Percentiles rank a stretch among this genome's conserved stretches.
phyloP scores from a whole-genome alignment of 2,888 invertebrate species.

The Helicoverpa assulta region DNA sequence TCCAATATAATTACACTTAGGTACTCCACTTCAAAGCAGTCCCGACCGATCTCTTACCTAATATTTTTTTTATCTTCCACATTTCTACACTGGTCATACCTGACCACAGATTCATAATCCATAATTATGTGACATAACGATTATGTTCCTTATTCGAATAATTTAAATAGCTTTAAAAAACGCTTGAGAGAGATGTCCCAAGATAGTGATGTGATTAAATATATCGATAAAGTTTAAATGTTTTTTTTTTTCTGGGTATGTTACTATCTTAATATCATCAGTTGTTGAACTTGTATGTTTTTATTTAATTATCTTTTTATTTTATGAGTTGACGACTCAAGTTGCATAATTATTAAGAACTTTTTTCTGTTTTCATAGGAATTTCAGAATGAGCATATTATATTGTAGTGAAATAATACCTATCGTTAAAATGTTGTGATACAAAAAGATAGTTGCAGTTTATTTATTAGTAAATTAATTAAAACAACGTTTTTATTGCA shows the following conservation, averaged over 20 bases:
- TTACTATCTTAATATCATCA: constrained; percentile 9
- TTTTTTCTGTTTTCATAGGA: no score
- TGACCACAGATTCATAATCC: constrained; percentile 40
- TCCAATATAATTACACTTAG: constrained; percentile 1
- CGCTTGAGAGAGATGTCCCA: constrained; percentile 9
- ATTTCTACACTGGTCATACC: constrained; percentile 30
- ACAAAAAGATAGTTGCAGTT: no score
- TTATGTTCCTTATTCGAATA: constrained; percentile 33
- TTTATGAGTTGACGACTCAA: not conserved
- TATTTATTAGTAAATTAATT: no score
- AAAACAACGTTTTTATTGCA: no score
- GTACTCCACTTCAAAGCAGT: constrained; percentile 13
- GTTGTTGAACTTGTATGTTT: no score
- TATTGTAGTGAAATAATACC: no score
- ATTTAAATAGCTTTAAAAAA: constrained; percentile 37
- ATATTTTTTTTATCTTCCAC: constrained; percentile 19
- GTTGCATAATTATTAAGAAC: not conserved
- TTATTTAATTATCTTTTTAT: not conserved
- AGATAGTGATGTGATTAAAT: constrained; percentile 32
- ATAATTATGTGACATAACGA: constrained; percentile 40
- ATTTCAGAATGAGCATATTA: no score
- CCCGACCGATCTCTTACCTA: constrained; percentile 29
- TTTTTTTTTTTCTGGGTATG: not conserved
- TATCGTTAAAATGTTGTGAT: no score
- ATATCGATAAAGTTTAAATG: constrained; percentile 32